Evolutionary conservation across 2,888 invertebrate species (phyloP).

Genomic region (Drosophila niveifrons): DNA sequence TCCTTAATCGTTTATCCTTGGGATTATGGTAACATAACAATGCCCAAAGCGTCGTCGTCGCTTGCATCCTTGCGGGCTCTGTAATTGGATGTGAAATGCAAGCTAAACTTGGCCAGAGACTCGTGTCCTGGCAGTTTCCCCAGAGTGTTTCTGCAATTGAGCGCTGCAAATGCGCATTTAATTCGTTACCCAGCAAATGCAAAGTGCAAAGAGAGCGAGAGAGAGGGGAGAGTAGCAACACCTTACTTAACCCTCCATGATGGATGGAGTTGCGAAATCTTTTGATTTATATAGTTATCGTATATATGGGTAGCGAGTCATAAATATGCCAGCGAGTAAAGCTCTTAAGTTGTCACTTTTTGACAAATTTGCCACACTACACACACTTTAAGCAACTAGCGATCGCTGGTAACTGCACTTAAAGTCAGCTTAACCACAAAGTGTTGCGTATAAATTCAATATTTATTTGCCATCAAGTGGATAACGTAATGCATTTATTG

Average conservation of each 20-base stretch:
- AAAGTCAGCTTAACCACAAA: not conserved
- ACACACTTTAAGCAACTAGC: slow-evolving; percentile 11
- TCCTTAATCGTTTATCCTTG: slow-evolving; percentile 75
- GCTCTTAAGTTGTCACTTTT: slow-evolving; percentile 53
- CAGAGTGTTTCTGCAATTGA: slow-evolving; percentile 59
- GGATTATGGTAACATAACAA: slow-evolving; percentile 77
- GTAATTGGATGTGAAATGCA: slow-evolving; percentile 73
- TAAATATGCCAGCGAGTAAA: slow-evolving; percentile 58
- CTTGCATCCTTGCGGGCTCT: slow-evolving; percentile 57
- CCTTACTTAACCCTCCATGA: slow-evolving; percentile 65
- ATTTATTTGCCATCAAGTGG: not conserved
- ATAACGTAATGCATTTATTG: not conserved
- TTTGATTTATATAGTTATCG: slow-evolving; percentile 75
- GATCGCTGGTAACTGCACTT: slow-evolving; percentile 3
- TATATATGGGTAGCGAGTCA: slow-evolving; percentile 55
- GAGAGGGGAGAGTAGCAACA: not conserved
- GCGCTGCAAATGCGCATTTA: slow-evolving; percentile 75
- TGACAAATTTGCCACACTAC: slow-evolving; percentile 24
- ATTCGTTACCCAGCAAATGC: slow-evolving; percentile 64
- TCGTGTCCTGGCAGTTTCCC: not conserved
- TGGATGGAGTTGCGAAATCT: slow-evolving; percentile 76
- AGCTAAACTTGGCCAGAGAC: slow-evolving; percentile 54
- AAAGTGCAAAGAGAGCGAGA: slow-evolving; percentile 18
- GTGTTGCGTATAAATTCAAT: not conserved
- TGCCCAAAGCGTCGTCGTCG: slow-evolving; percentile 67